Percentiles rank a stretch among this genome's conserved stretches.
phyloP scores from a whole-genome alignment of 2,113 vertebrate species.

The Xyrauchen texanus region DNA sequence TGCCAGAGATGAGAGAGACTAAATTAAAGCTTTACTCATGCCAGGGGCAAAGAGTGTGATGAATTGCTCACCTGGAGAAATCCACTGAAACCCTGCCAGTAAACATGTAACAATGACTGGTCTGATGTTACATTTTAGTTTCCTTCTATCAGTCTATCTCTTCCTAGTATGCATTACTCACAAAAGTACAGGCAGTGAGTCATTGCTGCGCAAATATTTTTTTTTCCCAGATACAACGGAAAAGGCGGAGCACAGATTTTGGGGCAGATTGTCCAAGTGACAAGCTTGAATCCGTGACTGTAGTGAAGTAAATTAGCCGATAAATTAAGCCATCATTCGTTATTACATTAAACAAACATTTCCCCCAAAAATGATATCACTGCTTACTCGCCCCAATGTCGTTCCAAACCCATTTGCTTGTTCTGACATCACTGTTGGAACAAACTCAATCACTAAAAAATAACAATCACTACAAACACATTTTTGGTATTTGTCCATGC shows the following conservation, averaged over 20 bases:
- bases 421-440: not conserved
- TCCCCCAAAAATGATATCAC: not conserved
- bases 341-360: slow-evolving; percentile 26
- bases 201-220: too few relatives aligned
- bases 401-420: not conserved
- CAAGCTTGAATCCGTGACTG: too few relatives aligned
- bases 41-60: not conserved
- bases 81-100: not conserved
- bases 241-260: not conserved
- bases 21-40: slow-evolving; percentile 41
- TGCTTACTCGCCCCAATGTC: not conserved
- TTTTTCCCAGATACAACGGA: too few relatives aligned
- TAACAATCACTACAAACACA: too few relatives aligned
- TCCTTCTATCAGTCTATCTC: not conserved
- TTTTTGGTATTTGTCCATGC: too few relatives aligned
- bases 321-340: slow-evolving; percentile 21
- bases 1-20: slow-evolving; percentile 14
- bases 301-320: too few relatives aligned
- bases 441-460: too few relatives aligned
- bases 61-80: slow-evolving; percentile 12
- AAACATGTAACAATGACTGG: not conserved
- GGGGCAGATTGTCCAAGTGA: not conserved
- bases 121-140: not conserved
- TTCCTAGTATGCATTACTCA: too few relatives aligned
- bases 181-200: too few relatives aligned